Evolutionary conservation across 2,113 vertebrate species (phyloP), one percentile per base, ranked within the genome.

Genomic region (Numenius arquata): DNA sequence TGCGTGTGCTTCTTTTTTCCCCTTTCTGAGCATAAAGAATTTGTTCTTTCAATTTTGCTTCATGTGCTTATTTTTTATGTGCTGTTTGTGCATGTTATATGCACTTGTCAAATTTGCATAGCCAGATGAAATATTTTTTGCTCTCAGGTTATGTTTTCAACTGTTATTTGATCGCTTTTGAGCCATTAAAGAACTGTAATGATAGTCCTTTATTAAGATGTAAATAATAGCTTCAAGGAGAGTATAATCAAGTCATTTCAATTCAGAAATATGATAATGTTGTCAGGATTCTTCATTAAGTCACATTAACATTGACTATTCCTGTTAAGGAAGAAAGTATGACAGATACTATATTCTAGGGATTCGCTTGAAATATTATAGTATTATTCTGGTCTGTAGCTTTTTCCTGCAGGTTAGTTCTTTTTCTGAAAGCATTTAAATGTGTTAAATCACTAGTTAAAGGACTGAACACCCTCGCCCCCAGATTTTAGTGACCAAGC

Each of bases 151-250:
- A 34, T 45, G 21, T 71, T 93, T 95, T 87, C 77, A 71, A 71
- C 55, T 50, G 63, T 68, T 92, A 82, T 5, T 82, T 89, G 55
- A 77, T 94, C 0, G 1, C 41, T 93, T 11, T 78, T 72, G 61
- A 88, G 59, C 30, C n/a, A 52, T 59, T 90, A 71, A 86, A 93
- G 47, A 83, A n/a, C 50, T 92, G 47, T 65, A 88, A 27, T 80
- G 83, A 67, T 75, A 90, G 41, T 76, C 40, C 32, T 88, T 74
- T 92, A 73, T 91, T 86, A 86, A 88, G 76, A 78, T 95, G 65
- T 88, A 96, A 95, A 90, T 94, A 96, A 83, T 81, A 80, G 29
- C 72, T 94, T 91, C 67, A 83, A 88, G 74, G 71, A 91, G 75
- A 91, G 27, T 67, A 34, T 80, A 95, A 80, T 93, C 85, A 77